Evolutionary conservation across 2,797 vertebrate genomes (phyloP).

Genomic region (Rhabdomys pumilio): DNA sequence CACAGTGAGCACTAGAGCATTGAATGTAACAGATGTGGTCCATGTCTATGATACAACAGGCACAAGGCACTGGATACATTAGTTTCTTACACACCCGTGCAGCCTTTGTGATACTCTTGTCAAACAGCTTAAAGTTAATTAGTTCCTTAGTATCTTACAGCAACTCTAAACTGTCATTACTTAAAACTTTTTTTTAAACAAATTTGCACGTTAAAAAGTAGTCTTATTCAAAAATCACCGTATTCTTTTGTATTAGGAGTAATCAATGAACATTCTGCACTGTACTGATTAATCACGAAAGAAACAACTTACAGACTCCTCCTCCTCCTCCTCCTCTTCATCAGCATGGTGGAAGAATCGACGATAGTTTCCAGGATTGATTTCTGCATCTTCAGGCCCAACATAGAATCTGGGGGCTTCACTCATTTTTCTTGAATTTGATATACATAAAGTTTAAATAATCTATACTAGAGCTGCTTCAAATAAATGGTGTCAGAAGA

Average conservation of each 20-base stretch:
- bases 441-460: conserved; percentile 85
- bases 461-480: conserved; percentile 78
- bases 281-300: background rate
- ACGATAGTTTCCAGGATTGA: conserved; percentile 90
- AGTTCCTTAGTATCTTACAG: background rate
- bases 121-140: background rate
- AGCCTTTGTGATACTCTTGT: background rate
- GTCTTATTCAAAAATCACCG: background rate
- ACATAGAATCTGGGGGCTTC: conserved; percentile 93
- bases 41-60: background rate
- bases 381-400: conserved; percentile 92
- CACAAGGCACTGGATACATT: background rate
- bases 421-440: conserved; percentile 88
- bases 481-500: conserved; percentile 58
- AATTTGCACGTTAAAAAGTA: conserved; percentile 37
- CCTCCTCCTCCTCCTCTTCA: conserved; percentile 93
- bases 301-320: conserved; percentile 93
- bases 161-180: background rate
- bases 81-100: background rate
- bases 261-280: conserved; percentile 30
- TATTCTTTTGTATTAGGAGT: conserved; percentile 4
- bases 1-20: background rate
- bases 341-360: conserved; percentile 92
- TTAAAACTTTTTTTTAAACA: conserved; percentile 33
- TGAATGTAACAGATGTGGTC: background rate